These are phyloP conservation scores for Triplophysa dalaica DNA, from an alignment of 2,113 vertebrate species.

Conservation along the genomic window DNA sequence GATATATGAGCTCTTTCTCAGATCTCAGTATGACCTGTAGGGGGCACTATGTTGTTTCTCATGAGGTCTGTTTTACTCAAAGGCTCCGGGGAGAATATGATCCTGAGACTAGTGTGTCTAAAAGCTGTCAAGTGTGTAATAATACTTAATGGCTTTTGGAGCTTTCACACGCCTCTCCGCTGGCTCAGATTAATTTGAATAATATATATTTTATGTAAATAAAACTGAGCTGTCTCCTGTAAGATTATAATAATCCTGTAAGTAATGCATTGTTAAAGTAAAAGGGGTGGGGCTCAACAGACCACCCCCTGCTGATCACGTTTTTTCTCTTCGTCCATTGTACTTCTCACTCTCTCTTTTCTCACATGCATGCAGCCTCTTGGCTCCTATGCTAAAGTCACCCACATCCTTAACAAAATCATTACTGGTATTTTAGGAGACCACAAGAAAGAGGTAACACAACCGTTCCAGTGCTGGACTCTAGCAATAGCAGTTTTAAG, in stretches of 20 bases:
- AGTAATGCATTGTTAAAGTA: neutral
- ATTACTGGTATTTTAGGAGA: constrained; percentile 54
- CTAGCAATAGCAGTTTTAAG: constrained; percentile 13
- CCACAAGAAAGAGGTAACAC: constrained; percentile 44
- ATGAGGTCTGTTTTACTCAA: neutral
- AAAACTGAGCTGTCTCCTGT: neutral
- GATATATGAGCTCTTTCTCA: no score
- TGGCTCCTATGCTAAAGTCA: constrained; percentile 48
- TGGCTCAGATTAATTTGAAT: constrained; percentile 14
- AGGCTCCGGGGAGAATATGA: neutral
- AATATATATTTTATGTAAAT: neutral
- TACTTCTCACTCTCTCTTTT: constrained; percentile 12
- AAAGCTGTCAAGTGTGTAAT: constrained; percentile 36
- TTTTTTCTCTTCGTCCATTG: neutral
- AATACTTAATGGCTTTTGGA: constrained; percentile 22
- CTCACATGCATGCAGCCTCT: constrained; percentile 38
- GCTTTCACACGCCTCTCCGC: constrained; percentile 1
- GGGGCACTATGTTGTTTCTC: constrained; percentile 23
- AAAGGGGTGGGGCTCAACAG: neutral
- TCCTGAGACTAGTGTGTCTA: neutral
- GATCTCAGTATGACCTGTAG: constrained; percentile 2
- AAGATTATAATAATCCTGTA: neutral
- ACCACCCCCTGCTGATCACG: neutral
- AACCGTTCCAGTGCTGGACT: neutral
- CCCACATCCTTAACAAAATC: constrained; percentile 50